phyloP scores from a whole-genome alignment of 2,113 vertebrate species.

The Centropus bengalensis region DNA sequence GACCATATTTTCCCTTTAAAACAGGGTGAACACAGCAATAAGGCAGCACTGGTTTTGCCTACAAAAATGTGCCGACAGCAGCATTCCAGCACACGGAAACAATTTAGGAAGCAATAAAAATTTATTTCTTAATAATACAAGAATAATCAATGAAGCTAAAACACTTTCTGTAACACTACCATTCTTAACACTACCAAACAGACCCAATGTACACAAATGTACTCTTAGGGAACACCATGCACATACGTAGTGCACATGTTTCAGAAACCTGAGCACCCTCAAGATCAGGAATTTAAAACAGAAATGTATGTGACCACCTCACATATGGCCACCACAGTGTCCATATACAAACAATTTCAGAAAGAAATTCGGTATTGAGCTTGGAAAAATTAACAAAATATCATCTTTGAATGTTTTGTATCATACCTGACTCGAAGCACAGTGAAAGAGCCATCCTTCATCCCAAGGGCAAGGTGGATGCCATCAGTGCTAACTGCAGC shows the following conservation, averaged over 20 bases:
- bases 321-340: not conserved
- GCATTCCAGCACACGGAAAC: not conserved
- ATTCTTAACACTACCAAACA: not conserved
- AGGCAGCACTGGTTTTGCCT: not conserved
- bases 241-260: not conserved
- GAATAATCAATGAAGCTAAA: not conserved
- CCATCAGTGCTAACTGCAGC: slow-evolving; percentile 94
- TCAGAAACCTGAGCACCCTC: not conserved
- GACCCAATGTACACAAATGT: not conserved
- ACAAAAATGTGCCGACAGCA: not conserved
- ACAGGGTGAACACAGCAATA: not conserved
- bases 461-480: slow-evolving; percentile 94
- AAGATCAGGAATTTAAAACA: not conserved
- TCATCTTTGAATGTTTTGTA: not conserved
- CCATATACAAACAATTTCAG: not conserved
- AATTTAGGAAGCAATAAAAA: not conserved
- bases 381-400: not conserved
- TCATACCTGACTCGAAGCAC: slow-evolving; percentile 93
- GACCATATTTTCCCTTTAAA: not conserved
- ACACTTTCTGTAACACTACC: not conserved
- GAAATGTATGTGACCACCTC: not conserved
- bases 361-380: not conserved
- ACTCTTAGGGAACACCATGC: not conserved
- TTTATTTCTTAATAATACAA: not conserved
- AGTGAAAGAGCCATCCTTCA: slow-evolving; percentile 98